These are phyloP conservation scores for Sebastes taczanowskii DNA, from an alignment of 2,797 vertebrate species.

Conservation along the genomic window DNA sequence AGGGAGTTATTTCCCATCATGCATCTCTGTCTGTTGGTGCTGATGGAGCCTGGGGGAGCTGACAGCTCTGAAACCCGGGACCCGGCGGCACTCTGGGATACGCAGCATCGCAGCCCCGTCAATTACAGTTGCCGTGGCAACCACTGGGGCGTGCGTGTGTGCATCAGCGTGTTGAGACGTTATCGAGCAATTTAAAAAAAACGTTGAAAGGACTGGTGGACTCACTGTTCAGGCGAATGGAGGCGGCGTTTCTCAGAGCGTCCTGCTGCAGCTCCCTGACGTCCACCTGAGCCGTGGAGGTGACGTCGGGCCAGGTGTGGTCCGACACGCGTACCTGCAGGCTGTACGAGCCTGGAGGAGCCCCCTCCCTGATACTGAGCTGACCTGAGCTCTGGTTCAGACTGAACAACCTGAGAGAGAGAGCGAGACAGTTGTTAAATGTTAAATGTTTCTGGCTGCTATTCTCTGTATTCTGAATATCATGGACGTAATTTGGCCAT, in stretches of 20 bases:
- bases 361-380: conserved; percentile 85
- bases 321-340: conserved; percentile 88
- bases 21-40: not conserved
- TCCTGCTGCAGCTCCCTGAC: conserved; percentile 85
- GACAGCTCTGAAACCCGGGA: not conserved
- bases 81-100: not conserved
- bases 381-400: conserved; percentile 88
- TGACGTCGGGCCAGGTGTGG: conserved; percentile 89
- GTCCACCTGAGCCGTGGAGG: conserved; percentile 84
- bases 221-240: conserved; percentile 87
- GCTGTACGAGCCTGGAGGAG: conserved; percentile 83
- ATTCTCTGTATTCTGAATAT: not conserved
- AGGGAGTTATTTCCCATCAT: conserved; percentile 16
- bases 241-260: conserved; percentile 83
- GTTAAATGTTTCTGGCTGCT: not conserved
- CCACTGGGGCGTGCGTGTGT: not conserved
- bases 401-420: conserved; percentile 81
- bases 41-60: conserved; percentile 8
- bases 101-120: not conserved
- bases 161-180: not conserved
- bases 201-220: not conserved
- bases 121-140: conserved; percentile 7
- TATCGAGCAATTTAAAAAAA: not conserved
- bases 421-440: not conserved
- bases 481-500: not conserved